Conservation (phyloP, 2,797 vertebrate genomes). For the Mormyrops boulengeri region DNA sequence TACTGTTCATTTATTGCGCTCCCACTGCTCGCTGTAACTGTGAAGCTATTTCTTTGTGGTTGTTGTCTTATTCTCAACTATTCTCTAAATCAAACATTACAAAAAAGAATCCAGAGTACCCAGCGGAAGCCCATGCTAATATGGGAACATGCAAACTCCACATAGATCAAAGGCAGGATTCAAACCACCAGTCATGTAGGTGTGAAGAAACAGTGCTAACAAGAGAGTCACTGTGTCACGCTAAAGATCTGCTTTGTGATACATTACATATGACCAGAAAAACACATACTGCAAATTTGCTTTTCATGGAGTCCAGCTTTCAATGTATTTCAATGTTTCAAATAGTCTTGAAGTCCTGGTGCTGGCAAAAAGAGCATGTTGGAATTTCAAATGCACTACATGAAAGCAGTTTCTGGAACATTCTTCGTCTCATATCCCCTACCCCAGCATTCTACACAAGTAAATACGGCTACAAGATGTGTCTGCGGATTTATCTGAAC, state of each 20-base stretch:
- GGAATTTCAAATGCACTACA: background rate
- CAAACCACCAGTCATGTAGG: background rate
- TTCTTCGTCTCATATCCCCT: slow-evolving; percentile 13
- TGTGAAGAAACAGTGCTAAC: background rate
- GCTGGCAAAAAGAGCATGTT: background rate
- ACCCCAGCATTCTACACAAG: slow-evolving; percentile 89
- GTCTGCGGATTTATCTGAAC: slow-evolving; percentile 87
- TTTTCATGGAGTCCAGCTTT: background rate
- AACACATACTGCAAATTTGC: background rate
- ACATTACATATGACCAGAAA: background rate
- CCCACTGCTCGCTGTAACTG: background rate
- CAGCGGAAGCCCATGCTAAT: background rate
- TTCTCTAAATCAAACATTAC: background rate
- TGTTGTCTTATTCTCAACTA: background rate
- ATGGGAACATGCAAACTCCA: background rate
- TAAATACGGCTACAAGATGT: slow-evolving; percentile 98
- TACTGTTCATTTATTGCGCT: background rate
- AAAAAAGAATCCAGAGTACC: background rate
- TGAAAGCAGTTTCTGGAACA: background rate
- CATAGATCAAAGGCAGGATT: background rate
- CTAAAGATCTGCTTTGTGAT: background rate
- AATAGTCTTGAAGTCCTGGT: background rate
- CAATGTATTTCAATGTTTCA: background rate
- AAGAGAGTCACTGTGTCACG: background rate
- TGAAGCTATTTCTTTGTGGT: background rate